Evolutionary conservation across 2,797 vertebrate species (phyloP).

Genomic region (Syngnathus acus): DNA sequence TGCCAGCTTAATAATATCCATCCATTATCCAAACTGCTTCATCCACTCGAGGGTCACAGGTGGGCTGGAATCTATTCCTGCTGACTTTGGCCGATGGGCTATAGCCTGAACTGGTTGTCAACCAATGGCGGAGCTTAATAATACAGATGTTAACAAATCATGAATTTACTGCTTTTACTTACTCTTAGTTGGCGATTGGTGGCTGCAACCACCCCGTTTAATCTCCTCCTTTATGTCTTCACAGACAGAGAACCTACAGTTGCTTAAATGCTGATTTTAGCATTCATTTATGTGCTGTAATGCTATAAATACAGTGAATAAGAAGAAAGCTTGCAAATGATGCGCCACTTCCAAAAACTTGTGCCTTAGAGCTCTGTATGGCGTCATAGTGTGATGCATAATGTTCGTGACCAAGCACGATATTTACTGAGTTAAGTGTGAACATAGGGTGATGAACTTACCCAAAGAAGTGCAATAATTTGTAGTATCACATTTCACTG

Average conservation of each 20-base stretch:
- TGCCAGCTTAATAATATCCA: too few species aligned
- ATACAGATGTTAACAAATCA: neutral
- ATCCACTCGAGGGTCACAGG: too few species aligned
- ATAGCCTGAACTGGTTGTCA: too few species aligned
- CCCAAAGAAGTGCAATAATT: constrained; percentile 6
- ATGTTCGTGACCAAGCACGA: neutral
- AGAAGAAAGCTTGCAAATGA: neutral
- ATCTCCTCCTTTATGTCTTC: neutral
- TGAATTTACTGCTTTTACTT: neutral
- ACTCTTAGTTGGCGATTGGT: neutral
- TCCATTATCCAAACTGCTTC: too few species aligned
- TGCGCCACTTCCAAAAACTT: neutral
- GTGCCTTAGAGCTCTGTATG: neutral
- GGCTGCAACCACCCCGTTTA: neutral
- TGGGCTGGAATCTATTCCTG: too few species aligned
- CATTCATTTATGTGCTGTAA: neutral
- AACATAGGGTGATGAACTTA: neutral
- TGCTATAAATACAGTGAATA: neutral
- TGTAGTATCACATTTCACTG: constrained; percentile 34
- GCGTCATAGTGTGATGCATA: too few species aligned
- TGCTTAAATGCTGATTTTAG: neutral
- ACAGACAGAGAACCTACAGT: neutral
- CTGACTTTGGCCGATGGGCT: too few species aligned
- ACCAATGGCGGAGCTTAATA: neutral
- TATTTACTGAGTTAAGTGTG: neutral